These are phyloP conservation scores for Pegoplata infirma DNA, from an alignment of 2,888 invertebrate genomes.

Conservation along the genomic window DNA sequence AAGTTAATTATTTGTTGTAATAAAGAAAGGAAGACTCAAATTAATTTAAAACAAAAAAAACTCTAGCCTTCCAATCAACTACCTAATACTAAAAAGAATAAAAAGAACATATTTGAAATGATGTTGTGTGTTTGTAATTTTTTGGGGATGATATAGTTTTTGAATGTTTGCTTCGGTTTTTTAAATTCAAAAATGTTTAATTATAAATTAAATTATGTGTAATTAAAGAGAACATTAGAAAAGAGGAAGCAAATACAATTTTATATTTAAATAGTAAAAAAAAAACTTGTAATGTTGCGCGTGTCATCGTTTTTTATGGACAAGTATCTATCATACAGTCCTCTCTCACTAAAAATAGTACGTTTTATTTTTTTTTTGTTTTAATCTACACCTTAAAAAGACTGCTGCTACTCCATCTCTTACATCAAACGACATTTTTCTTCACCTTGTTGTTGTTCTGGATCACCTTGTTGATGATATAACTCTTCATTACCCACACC, in stretches of 20 bases:
- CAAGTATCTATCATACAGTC: constrained; percentile 40
- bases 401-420: constrained; percentile 17
- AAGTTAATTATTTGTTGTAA: constrained; percentile 20
- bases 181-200: constrained; percentile 7
- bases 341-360: constrained; percentile 26
- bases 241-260: constrained; percentile 38
- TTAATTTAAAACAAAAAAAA: not conserved
- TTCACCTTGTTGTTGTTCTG: constrained; percentile 70
- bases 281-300: constrained; percentile 48
- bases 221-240: constrained; percentile 26
- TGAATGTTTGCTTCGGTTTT: not conserved
- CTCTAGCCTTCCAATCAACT: not conserved
- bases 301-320: constrained; percentile 45
- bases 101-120: not conserved
- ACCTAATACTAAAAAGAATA: constrained; percentile 19
- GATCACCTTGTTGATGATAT: constrained; percentile 77
- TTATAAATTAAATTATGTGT: constrained; percentile 17
- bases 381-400: constrained; percentile 54
- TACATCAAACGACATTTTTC: constrained; percentile 77
- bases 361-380: constrained; percentile 33
- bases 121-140: not conserved
- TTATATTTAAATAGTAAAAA: constrained; percentile 29
- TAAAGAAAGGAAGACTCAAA: not conserved
- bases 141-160: not conserved
- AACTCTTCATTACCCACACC: constrained; percentile 73